Base-by-base conservation (phyloP, 2,113 vertebrate species). In the Acinonyx jubatus region DNA sequence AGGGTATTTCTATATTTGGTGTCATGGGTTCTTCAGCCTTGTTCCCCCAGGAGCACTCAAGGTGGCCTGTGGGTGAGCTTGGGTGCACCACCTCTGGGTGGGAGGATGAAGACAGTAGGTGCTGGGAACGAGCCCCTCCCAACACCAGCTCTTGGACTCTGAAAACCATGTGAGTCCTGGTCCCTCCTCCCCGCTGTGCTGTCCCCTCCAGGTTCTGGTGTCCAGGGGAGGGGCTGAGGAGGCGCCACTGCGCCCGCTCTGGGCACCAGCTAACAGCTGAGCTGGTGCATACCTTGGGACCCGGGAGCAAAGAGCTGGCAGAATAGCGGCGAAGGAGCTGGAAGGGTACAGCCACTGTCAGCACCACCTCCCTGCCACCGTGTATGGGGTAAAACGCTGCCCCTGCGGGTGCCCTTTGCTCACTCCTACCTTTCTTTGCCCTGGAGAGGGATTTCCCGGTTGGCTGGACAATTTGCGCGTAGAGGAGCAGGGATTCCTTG, bases 231-330 rank as follows among this genome's bases (percentile, higher is more conserved):
- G 97, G 98, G 97, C 91, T 86, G 96, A 85, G 61, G 78, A 45
- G 74, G 89, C 85, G 96, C 97, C 96, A 99, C 96, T 98, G 98
- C 98, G 98, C 98, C 98, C 97, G 92, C 98, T 97, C 98, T 76
- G 79, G 97, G 97, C 97, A 87, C 95, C 85, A 81, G 89, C 98
- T 98, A 98, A 99, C 99, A 98, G 98, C 97, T n/a, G 95, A 96
- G 97, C 98, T 97, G 98, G 98, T 98, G 97, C 91, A 95, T 93
- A 80, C 55, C 66, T 41, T 71, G 10, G 21, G 79, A 97, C 97
- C 96, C 98, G 97, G 98, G 97, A 98, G 92, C 97, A 66, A 97
- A 97, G 94, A 97, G 27, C 3, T 1, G 15, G 41, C 4, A 1
- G 10, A 52, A 11, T 92, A 88, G 96, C 85, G 71, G 68, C 78